Base-by-base conservation (phyloP, 2,113 vertebrate genomes). In the Saimiri boliviensis region DNA sequence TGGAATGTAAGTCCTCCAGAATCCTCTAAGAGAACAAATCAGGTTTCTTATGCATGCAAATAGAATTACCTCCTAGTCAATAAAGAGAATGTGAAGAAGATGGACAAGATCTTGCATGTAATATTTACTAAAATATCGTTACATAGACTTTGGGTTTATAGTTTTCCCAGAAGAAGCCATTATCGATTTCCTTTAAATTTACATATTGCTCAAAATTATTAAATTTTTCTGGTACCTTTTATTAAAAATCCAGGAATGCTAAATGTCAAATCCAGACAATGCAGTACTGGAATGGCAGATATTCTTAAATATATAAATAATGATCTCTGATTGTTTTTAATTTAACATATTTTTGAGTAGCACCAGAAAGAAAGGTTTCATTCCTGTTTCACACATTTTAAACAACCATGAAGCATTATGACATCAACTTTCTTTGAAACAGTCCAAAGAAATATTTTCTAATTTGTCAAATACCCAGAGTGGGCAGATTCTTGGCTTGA, bases 101-200 rank as follows among this genome's bases (percentile, higher is more conserved):
- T 86, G 54, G 30, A 47, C 35, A 95, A 83, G 27, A 40, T 27
- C n/a, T 88, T 74, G 19, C 27, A 49, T 66, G 17, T 56, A 70
- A 42, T 60, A 86, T 89, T 79, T 90, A n/a, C 58, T 92, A 82
- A 96, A 92, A 94, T 88, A 95, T 98, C 37, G 83, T 95, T 97
- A 66, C 6, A 52, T 21, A 73, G 30, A 90, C 35, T 89, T 58
- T 58, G 70, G 56, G 11, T 73, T 93, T 94, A 94, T 37, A 76
- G 56, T 95, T 96, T 91, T 93, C 80, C 45, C 80, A 93, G 83
- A 94, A 87, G 8, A 84, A 73, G 8, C 35, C 45, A 49, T 86
- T 89, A 93, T 79, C 23, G 27, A 96, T 93, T 95, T 96, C 30
- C 32, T 70, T 70, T 87, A 95, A 92, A 56, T 91, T 96, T 19